phyloP scores from a whole-genome alignment of 2,797 vertebrate species.

The Notolabrus celidotus region DNA sequence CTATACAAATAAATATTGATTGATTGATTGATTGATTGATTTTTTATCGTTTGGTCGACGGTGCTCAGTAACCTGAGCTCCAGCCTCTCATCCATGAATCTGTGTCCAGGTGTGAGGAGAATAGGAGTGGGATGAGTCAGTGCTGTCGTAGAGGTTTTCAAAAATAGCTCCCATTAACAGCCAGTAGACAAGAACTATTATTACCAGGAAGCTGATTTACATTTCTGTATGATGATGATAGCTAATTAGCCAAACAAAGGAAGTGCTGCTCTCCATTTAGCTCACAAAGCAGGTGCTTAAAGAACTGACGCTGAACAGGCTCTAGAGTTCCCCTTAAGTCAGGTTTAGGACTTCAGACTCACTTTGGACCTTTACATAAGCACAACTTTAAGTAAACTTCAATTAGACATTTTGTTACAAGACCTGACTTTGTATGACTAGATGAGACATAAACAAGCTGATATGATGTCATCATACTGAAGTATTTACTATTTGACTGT shows the following conservation, averaged over 20 bases:
- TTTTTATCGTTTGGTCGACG: background rate
- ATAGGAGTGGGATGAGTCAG: constrained; percentile 7
- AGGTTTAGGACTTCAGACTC: too few species aligned
- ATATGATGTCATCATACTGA: too few species aligned
- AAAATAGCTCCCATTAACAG: constrained; percentile 2
- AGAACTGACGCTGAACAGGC: background rate
- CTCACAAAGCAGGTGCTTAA: constrained; percentile 1
- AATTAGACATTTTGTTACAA: too few species aligned
- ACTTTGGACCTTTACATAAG: too few species aligned
- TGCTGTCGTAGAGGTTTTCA: background rate
- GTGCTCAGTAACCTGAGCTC: background rate
- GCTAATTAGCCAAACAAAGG: constrained; percentile 13
- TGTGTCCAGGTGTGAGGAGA: constrained; percentile 10
- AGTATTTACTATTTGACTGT: too few species aligned
- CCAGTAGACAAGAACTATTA: background rate
- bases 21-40: background rate
- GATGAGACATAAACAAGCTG: too few species aligned
- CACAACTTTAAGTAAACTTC: too few species aligned
- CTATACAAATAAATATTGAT: too few species aligned
- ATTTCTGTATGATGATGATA: constrained; percentile 11
- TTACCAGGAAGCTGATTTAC: constrained; percentile 22
- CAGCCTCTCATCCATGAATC: background rate
- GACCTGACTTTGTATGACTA: too few species aligned
- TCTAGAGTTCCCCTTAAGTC: background rate
- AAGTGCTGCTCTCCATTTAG: background rate